Evolutionary conservation across 2,888 invertebrate species (phyloP).

Genomic region (Cryptocephalus primarius): DNA sequence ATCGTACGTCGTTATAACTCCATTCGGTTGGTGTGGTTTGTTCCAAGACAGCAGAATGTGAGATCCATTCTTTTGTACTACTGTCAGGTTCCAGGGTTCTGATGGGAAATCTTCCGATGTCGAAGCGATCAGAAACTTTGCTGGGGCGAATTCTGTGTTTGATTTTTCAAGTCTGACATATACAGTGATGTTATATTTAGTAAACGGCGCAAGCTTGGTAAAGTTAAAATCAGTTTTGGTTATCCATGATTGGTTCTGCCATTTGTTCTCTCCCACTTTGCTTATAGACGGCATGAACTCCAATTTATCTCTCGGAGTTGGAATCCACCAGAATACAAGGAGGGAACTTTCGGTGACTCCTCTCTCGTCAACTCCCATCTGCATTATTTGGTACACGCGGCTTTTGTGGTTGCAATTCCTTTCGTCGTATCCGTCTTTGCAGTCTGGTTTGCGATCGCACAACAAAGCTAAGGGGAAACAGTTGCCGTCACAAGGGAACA

Average conservation of each 20-base stretch:
- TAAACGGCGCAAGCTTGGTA: slow-evolving; percentile 53
- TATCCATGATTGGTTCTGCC: slow-evolving; percentile 55
- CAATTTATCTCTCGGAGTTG: slow-evolving; percentile 34
- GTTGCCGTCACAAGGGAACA: slow-evolving; percentile 47
- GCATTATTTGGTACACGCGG: slow-evolving; percentile 40
- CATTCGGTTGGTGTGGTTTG: slow-evolving; percentile 51
- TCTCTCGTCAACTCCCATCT: slow-evolving; percentile 52
- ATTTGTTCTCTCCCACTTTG: slow-evolving; percentile 36
- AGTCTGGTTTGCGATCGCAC: slow-evolving; percentile 61
- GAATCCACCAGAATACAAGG: not conserved
- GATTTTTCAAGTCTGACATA: slow-evolving; percentile 53
- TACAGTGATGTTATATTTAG: slow-evolving; percentile 70
- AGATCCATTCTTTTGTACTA: slow-evolving; percentile 51
- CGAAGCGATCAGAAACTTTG: slow-evolving; percentile 48
- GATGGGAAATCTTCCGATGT: slow-evolving; percentile 60
- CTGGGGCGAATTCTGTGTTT: slow-evolving; percentile 49
- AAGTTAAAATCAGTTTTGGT: slow-evolving; percentile 50
- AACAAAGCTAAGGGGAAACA: slow-evolving; percentile 50
- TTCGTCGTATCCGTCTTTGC: slow-evolving; percentile 68
- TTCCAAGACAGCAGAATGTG: slow-evolving; percentile 61
- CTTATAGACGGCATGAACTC: slow-evolving; percentile 62
- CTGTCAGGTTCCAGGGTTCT: slow-evolving; percentile 55
- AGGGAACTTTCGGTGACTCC: not conserved
- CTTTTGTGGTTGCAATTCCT: slow-evolving; percentile 43
- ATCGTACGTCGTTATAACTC: slow-evolving; percentile 50